Base-by-base conservation (phyloP, 2,113 vertebrate genomes). In the Thalassoma bifasciatum region DNA sequence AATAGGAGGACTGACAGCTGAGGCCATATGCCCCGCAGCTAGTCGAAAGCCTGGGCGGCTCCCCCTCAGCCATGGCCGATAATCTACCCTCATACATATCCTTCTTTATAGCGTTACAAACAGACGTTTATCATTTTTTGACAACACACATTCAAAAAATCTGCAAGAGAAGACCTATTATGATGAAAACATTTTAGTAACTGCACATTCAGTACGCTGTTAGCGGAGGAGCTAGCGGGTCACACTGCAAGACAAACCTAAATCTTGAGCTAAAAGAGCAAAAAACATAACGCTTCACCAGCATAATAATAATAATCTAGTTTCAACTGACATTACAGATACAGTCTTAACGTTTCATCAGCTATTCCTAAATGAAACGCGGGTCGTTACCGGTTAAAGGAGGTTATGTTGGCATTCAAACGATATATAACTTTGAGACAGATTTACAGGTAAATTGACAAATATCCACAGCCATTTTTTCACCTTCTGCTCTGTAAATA, bases 21-120 rank as follows among this genome's bases (percentile, higher is more conserved):
- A 51, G 60, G 23, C 53, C 82, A 49, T 62, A 42, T 30, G 81
- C 68, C 69, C 44, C 80, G n/a, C 38, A 61, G 74, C 44, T 62
- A 42, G 74, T 52, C 40, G 38, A 10, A 64, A 22, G 56, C 12
- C 72, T 82, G 88, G 89, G 89, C 87, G 88, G 83, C 44, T 91
- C 86, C 77, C 59, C 42, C 5, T 64, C 44, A n/a, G 42, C 46
- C 36, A 72, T 52, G 71, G 79, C 81, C 60, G 49, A 78, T 73
- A 6, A n/a, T 16, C 24, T 4, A 65, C 37, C 62, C 38, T 11
- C 6, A n/a, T 2, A 10, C 61, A 40, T 5, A 46, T 22, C 34
- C 21, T 1, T 2, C 21, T 1, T 2, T 8, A 2, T 42, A n/a
- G 34, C n/a, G 24, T 38, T 17, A 30, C 50, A 11, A 10, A 4